Percentiles rank a stretch among this genome's conserved stretches.
These are phyloP conservation scores for Acrobasis suavella DNA, from an alignment of 2,888 invertebrate species.

Conservation along the genomic window DNA sequence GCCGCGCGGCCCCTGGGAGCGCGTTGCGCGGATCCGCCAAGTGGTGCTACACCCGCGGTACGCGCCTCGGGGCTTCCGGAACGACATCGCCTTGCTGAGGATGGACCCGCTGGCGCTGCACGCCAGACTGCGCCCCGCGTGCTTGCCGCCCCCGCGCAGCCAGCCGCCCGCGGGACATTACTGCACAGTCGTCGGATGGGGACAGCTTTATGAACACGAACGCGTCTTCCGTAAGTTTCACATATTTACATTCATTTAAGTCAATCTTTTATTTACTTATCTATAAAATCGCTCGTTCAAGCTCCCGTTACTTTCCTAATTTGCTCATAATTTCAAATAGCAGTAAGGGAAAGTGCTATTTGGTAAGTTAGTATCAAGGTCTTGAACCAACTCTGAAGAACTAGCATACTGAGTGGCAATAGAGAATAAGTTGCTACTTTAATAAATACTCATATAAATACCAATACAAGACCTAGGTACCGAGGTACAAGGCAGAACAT, in stretches of 20 bases:
- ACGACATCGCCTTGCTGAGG: constrained; percentile 88
- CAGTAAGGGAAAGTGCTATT: no score
- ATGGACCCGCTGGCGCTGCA: constrained; percentile 82
- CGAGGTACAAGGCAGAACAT: no score
- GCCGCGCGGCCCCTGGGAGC: constrained; percentile 89
- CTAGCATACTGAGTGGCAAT: no score
- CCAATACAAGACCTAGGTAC: no score
- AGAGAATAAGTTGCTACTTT: no score
- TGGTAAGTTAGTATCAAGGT: no score
- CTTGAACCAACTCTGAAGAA: no score
- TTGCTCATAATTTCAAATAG: no score
- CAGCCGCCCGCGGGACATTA: constrained; percentile 84
- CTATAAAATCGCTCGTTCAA: no score
- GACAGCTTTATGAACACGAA: constrained; percentile 90
- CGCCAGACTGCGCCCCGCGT: constrained; percentile 73
- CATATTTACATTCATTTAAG: background rate
- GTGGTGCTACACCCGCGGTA: constrained; percentile 89
- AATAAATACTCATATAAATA: no score
- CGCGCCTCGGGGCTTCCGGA: constrained; percentile 88
- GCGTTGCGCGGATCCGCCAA: constrained; percentile 83
- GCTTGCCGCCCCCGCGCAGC: constrained; percentile 81
- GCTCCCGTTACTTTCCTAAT: no score
- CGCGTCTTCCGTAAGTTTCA: constrained; percentile 89
- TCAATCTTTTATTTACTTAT: no score
- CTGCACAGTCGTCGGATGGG: constrained; percentile 92